Evolutionary conservation across 2,888 invertebrate genomes (phyloP), one percentile per base, ranked within the genome.

Genomic region (Mechanitis messenoides): DNA sequence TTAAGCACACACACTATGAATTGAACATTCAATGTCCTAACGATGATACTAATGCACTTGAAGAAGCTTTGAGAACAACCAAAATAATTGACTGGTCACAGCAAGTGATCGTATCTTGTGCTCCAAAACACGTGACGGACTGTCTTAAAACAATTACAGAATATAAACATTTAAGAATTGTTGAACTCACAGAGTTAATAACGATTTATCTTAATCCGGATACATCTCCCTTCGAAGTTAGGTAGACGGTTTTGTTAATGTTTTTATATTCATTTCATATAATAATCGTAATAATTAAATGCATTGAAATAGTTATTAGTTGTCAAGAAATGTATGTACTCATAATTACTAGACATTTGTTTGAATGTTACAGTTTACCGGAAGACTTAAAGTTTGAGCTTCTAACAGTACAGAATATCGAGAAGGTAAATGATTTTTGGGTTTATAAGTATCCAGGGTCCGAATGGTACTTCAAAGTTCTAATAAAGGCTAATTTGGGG

Each of bases 11-110:
- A 20, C 74, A 67, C 57, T 73, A 78, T 55, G 82, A 84, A 73
- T 56, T 84, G 1, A 68, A 83, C 20, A 74, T 84, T 33, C 77
- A 77, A 55, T 75, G 74, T 50, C 75, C 78, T 0, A 75, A 53
- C 9, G 70, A 77, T 12, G 71, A 83, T 55, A 77, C 78, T 1
- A 63, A 66, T 7, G 69, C 71, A 42, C 70, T 85, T 2, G 72
- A 76, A 71, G 68, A 74, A 6, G 80, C 82, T 1, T 68, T 86
- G 6, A 70, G 53, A 5, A 70, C 57, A 11, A 84, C 84, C 1
- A 74, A 78, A 47, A 2, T 78, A 0, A 77, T 85, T 55, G 74
- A 84, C 60, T 84, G 83, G 82, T 69, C 58, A 2, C 68, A 66
- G 63, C 11, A 46, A 33, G 60, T 78, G 0, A 61, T 68, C 7